Evolutionary conservation across 1,140 invertebrate genomes (phyloP), one percentile per base, ranked within the genome.

Genomic region (Ips nitidus): DNA sequence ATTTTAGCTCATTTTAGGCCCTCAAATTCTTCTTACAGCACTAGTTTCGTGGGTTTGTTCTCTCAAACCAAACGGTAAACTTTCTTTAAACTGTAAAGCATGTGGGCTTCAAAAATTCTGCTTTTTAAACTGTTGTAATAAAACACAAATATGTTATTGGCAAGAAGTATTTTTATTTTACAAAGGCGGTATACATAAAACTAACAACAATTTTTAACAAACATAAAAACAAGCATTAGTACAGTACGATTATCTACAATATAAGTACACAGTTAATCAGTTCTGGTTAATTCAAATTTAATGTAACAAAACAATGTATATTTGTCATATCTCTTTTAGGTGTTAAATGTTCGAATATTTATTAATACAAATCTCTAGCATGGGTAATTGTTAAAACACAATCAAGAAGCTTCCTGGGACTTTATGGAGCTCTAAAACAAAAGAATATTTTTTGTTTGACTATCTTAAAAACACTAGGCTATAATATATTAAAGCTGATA

Each of bases 261-360:
- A 59, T 70, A 70, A 61, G 65, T 57, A 70, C 69, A 70, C 57
- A 70, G 69, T 70, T 70, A 70, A 70, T 70, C 69, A 70, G 69
- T 70, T 70, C 69, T 42, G 69, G 36, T 62, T 36, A 50, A 47
- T 45, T 62, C 1, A 50, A 53, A 42, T 43, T 56, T 66, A 66
- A 36, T 8, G n/a, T 41, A 52, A 36, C 38, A n/a, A 6, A 52
- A 36, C 38, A n/a, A 6, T 61, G 42, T 61, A 43, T 37, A 38
- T 58, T 58, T 58, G 6, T 40, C 37, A 4, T 22, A 22, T 22
- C 22, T 22, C 22, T 22, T 22, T 22, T 22, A 22, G 22, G 22
- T 22, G 22, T 22, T 22, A 22, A 22, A 22, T 22, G 22, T 22
- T 22, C 22, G 22, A 22, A 22, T 22, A 22, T 22, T 22, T 22